Evolutionary conservation across 2,797 vertebrate species (phyloP).

Genomic region (Delichon dasypus): DNA sequence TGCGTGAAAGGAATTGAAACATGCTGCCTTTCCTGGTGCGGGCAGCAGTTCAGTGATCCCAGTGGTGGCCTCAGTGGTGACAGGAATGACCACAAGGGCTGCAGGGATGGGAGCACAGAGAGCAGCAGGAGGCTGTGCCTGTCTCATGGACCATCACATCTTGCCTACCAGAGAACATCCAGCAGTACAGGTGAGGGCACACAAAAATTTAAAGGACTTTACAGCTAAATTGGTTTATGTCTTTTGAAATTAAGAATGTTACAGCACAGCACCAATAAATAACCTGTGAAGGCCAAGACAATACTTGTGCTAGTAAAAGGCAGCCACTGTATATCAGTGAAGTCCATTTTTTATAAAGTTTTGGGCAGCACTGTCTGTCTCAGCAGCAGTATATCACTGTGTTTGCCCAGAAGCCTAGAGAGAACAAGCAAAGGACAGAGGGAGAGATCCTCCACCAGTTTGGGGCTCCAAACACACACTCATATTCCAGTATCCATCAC

Average conservation of each 20-base stretch:
- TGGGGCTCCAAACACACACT: neutral
- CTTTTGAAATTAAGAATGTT: neutral
- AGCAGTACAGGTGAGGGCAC: neutral
- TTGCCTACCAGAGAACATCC: fast-evolving
- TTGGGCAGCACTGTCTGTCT: neutral
- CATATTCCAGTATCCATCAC: neutral
- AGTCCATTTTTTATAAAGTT: neutral
- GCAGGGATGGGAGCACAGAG: neutral
- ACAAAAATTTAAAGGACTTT: neutral
- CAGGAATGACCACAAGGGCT: neutral
- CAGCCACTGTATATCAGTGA: neutral
- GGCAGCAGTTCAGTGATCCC: neutral
- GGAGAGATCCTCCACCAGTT: neutral
- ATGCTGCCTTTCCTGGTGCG: neutral
- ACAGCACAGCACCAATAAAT: neutral
- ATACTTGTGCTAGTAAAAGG: neutral
- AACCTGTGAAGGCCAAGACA: neutral
- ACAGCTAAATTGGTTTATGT: neutral
- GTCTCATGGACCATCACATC: neutral
- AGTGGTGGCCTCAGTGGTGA: neutral
- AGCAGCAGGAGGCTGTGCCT: neutral
- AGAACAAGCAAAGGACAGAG: neutral
- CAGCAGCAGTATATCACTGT: neutral
- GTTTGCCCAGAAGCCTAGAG: neutral
- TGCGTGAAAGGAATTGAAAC: fast-evolving